These are phyloP conservation scores for Spheniscus humboldti DNA, from an alignment of 2,797 vertebrate genomes.

Conservation along the genomic window DNA sequence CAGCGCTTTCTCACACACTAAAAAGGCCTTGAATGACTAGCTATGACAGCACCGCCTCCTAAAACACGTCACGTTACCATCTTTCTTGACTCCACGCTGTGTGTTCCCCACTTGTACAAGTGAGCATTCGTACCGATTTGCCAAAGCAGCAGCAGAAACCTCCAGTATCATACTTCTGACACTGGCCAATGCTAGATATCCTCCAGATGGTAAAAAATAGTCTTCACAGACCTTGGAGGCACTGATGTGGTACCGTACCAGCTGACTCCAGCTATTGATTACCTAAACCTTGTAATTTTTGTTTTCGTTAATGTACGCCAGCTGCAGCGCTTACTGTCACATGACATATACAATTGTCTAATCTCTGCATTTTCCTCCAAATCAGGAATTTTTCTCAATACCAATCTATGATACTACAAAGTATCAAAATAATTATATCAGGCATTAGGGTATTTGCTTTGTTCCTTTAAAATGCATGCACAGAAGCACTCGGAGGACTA, in stretches of 20 bases:
- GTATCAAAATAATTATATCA: not conserved
- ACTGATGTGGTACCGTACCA: not conserved
- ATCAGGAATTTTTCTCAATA: not conserved
- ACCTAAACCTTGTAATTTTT: slow-evolving; percentile 25
- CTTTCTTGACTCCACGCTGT: not conserved
- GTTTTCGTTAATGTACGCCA: not conserved
- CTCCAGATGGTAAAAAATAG: not conserved
- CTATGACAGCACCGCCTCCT: not conserved
- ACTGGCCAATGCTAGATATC: not conserved
- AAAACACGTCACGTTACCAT: not conserved
- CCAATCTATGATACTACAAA: not conserved
- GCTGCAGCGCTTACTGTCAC: not conserved
- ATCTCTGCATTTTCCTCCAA: not conserved
- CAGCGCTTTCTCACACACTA: not conserved
- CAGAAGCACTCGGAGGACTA: not conserved
- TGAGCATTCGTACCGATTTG: not conserved
- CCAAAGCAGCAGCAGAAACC: not conserved
- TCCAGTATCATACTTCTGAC: not conserved
- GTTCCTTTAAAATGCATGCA: not conserved
- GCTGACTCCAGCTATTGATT: slow-evolving; percentile 43
- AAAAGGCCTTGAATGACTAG: not conserved
- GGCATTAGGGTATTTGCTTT: not conserved
- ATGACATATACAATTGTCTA: not conserved
- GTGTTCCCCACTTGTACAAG: fast-evolving
- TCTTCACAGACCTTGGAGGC: not conserved